Evolutionary conservation across 2,797 vertebrate species (phyloP), one percentile per base, ranked within the genome.

Genomic region (Sardinella longiceps): DNA sequence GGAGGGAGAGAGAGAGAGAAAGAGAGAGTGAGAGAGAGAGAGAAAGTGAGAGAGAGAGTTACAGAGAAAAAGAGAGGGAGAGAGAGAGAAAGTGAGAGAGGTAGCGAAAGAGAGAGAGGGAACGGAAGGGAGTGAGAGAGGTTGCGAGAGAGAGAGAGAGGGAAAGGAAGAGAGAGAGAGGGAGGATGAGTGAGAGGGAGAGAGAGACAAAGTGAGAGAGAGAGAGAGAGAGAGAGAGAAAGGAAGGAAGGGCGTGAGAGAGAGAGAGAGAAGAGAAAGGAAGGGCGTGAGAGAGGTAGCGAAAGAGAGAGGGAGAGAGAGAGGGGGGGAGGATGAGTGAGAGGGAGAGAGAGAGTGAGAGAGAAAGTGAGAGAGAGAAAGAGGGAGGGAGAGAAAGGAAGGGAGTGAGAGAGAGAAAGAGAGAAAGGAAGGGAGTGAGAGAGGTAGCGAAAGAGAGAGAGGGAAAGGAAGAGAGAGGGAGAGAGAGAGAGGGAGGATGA

Each of bases 361-460:
- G 46, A 70, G 9, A 20, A 7, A 15, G 18, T 6, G 12, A 48
- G 25, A 28, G 23, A 46, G 66, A 30, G 43, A 51, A n/a, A 58
- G 43, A 80, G 56, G 39, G 70, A 85, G 39, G 70, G 30, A 77
- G n/a, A 51, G 60, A 43, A 28, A 30, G 56, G 66, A 37, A 20
- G 50, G 46, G 82, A 86, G 82, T 82, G 81, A n/a, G n/a, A n/a
- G n/a, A n/a, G 80, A 81, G 10, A n/a, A 15, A 51, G 81, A 63
- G 86, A 88, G 81, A n/a, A n/a, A n/a, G n/a, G 33, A 60, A 63
- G 80, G 83, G 18, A 43, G 83, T 82, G 37, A 83, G 48, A 80
- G 43, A 53, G 63, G 48, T n/a, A 81, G 80, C 56, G 58, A 28
- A 30, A 2, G 81, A 80, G 46, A 70, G 9, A 20, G 12, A 15